These are phyloP conservation scores for Marasmarcha lunaedactyla DNA, from an alignment of 2,888 invertebrate species.

Conservation along the genomic window DNA sequence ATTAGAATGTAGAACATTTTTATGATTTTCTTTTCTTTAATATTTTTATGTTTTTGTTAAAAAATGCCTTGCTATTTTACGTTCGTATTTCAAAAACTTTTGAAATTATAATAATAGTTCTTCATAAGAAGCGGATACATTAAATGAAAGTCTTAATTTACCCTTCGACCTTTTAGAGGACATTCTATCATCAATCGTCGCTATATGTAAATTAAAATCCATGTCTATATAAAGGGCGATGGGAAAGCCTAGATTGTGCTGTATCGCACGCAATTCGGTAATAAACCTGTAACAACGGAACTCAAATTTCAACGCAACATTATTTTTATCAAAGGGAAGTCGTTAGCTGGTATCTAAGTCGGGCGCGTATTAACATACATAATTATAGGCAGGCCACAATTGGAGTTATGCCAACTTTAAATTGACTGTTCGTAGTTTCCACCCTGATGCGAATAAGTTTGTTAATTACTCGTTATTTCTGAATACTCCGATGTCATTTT, in stretches of 20 bases:
- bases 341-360: constrained; percentile 67
- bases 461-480: constrained; percentile 3
- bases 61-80: too few relatives aligned
- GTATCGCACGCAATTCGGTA: constrained; percentile 55
- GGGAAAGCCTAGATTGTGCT: constrained; percentile 46
- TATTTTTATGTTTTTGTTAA: too few relatives aligned
- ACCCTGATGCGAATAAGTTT: constrained; percentile 10
- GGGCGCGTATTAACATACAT: constrained; percentile 64
- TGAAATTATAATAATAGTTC: too few relatives aligned
- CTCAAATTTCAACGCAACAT: constrained; percentile 69
- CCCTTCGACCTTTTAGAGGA: too few relatives aligned
- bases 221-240: constrained; percentile 65
- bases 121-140: too few relatives aligned
- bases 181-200: too few relatives aligned
- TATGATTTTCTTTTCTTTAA: too few relatives aligned
- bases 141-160: too few relatives aligned
- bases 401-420: constrained; percentile 55
- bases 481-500: not conserved
- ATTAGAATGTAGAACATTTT: too few relatives aligned
- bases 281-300: constrained; percentile 65
- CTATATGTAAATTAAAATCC: constrained; percentile 46
- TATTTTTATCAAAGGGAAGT: constrained; percentile 67
- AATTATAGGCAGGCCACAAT: constrained; percentile 54
- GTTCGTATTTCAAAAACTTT: too few relatives aligned
- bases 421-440: constrained; percentile 21